These are phyloP conservation scores for Athene cunicularia DNA, from an alignment of 2,113 vertebrate species.

Conservation along the genomic window DNA sequence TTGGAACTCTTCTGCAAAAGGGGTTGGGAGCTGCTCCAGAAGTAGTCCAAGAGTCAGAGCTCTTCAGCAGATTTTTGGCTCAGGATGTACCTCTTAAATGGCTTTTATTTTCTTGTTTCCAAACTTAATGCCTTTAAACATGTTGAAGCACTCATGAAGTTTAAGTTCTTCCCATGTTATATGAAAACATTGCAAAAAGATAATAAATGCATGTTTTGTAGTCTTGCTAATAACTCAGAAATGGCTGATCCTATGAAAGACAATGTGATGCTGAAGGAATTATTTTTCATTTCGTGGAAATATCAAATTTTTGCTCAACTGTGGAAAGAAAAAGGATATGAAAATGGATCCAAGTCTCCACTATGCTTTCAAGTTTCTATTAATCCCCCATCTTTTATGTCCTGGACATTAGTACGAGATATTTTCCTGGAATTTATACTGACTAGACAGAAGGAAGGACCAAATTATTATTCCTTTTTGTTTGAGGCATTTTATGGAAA, in stretches of 20 bases:
- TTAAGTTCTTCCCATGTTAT: background rate
- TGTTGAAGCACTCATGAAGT: background rate
- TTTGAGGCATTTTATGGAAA: background rate
- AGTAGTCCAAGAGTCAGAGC: background rate
- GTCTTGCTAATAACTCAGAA: background rate
- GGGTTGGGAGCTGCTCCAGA: background rate
- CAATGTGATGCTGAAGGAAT: background rate
- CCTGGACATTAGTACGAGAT: background rate
- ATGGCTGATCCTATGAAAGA: background rate
- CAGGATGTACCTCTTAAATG: background rate
- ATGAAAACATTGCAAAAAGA: background rate
- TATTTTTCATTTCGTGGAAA: background rate
- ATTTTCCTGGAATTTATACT: background rate
- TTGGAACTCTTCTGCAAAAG: background rate
- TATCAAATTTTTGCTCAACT: background rate
- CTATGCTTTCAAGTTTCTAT: conserved; percentile 1
- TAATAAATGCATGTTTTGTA: background rate
- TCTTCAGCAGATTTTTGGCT: background rate
- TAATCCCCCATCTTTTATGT: background rate
- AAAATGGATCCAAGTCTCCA: background rate
- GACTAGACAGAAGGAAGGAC: background rate
- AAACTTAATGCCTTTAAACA: background rate
- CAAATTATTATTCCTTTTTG: background rate
- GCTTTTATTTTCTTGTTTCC: background rate
- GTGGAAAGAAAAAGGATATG: background rate